These are phyloP conservation scores for Drosophila gaucha DNA, from an alignment of 2,888 invertebrate genomes.

Conservation along the genomic window DNA sequence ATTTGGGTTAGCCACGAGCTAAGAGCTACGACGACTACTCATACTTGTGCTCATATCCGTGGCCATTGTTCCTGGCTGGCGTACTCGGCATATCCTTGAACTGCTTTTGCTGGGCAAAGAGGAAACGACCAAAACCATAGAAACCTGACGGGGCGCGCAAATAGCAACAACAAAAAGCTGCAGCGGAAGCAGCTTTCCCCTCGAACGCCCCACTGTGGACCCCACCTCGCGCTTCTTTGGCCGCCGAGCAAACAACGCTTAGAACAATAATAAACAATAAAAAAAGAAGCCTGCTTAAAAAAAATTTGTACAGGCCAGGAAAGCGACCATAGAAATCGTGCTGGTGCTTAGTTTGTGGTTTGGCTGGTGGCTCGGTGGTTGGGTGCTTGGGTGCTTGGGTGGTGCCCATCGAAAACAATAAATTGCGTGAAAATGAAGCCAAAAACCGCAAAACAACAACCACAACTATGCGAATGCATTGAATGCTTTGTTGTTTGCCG, in stretches of 20 bases:
- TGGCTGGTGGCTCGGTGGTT: slow-evolving; percentile 7
- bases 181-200: slow-evolving; percentile 51
- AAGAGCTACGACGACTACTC: slow-evolving; percentile 6
- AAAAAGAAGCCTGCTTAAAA: slow-evolving; percentile 49
- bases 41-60: slow-evolving; percentile 40
- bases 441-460: slow-evolving; percentile 42
- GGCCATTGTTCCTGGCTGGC: slow-evolving; percentile 46
- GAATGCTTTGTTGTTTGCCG: slow-evolving; percentile 48
- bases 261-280: slow-evolving; percentile 80
- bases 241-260: slow-evolving; percentile 67
- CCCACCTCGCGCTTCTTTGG: slow-evolving; percentile 1
- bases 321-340: slow-evolving; percentile 27
- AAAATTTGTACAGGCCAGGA: slow-evolving; percentile 21
- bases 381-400: too few species aligned
- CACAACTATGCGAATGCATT: slow-evolving; percentile 62
- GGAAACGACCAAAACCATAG: slow-evolving; percentile 60
- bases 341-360: slow-evolving; percentile 27
- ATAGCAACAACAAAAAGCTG: slow-evolving; percentile 29
- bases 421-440: slow-evolving; percentile 63
- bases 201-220: background rate
- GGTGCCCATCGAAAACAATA: slow-evolving; percentile 48
- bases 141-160: slow-evolving; percentile 63
- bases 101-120: slow-evolving; percentile 61
- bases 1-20: slow-evolving; percentile 39
- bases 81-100: slow-evolving; percentile 67